A percentile compares a stretch with the other conserved stretches of the same genome.
Evolutionary conservation across 2,113 vertebrate species (phyloP).

Genomic region (Amazona guildingii): DNA sequence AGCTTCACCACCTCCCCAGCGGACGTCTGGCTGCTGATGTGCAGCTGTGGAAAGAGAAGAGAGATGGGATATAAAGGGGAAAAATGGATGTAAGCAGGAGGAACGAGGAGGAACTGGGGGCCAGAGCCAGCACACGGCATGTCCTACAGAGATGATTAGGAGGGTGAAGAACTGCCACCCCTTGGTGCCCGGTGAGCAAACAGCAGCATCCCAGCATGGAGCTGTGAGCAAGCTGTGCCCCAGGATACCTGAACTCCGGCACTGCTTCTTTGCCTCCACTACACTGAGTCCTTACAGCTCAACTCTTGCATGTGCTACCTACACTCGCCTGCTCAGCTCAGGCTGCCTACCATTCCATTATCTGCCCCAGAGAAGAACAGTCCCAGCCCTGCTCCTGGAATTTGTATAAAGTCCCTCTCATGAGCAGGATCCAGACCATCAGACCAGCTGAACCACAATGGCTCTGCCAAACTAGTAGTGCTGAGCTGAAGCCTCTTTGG

Average conservation of each 20-base stretch:
- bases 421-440: neutral
- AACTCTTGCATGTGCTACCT: neutral
- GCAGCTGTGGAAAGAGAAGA: constrained; percentile 74
- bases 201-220: neutral
- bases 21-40: constrained; percentile 78
- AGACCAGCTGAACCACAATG: neutral
- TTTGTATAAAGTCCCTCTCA: neutral
- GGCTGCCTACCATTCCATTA: neutral
- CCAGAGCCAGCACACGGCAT: rapidly evolving
- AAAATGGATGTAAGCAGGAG: neutral
- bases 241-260: rapidly evolving
- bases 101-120: neutral
- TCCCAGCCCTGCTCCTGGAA: neutral
- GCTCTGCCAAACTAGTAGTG: neutral
- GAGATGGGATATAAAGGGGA: neutral
- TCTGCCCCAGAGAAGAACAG: rapidly evolving
- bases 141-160: neutral
- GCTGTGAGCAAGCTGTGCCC: rapidly evolving
- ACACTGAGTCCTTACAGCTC: neutral
- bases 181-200: rapidly evolving
- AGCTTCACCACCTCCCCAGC: constrained; percentile 85
- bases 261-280: neutral
- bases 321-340: rapidly evolving
- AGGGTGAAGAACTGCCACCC: neutral
- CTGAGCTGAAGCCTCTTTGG: neutral